Base-by-base conservation (phyloP, 2,888 invertebrate species). In the Scelioninae gen. 1 region DNA sequence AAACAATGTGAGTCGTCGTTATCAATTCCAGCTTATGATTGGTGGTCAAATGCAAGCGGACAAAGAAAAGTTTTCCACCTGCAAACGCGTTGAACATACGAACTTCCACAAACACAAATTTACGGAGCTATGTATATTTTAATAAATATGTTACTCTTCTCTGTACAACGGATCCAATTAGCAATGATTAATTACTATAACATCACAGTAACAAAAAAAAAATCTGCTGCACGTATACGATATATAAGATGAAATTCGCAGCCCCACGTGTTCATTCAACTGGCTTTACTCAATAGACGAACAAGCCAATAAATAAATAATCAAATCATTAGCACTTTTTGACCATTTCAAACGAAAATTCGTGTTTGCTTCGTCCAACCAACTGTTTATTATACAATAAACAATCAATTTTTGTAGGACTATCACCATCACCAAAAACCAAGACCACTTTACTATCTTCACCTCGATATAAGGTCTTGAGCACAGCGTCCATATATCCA, bases 1-100 rank as follows among this genome's bases (percentile, higher is more conserved):
- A 82, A 81, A 76, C 75, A 81, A 65, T 56, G 81, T 81, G 29
- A 81, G 65, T 81, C 71, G 63, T 56, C 69, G 75, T 69, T 71
- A 76, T 76, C 55, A 60, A 71, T 53, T 75, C 69, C 69, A 69
- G 38, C 56, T 5, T 43, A 63, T 65, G 43, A 62, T 56, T 60
- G 40, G 66, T 68, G 40, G 72, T 34, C 53, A 43, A 72, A 77
- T 60, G 34, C 6, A 34, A 34, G 53, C 60, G 62, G 51, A 49
- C 49, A 43, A 62, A 55, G 47, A 32, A 80, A 68, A 68, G 60
- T 65, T 75, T 69, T 75, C 58, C 56, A 69, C 75, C 69, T 74
- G 74, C 49, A 38, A 69, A 16, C 58, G 60, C 32, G 56, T 69
- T 34, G 68, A 68, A 34, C 60, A 53, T 60, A 32, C 69, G 71